Conservation (phyloP, 2,888 invertebrate genomes). For the Heliconius cydno region DNA sequence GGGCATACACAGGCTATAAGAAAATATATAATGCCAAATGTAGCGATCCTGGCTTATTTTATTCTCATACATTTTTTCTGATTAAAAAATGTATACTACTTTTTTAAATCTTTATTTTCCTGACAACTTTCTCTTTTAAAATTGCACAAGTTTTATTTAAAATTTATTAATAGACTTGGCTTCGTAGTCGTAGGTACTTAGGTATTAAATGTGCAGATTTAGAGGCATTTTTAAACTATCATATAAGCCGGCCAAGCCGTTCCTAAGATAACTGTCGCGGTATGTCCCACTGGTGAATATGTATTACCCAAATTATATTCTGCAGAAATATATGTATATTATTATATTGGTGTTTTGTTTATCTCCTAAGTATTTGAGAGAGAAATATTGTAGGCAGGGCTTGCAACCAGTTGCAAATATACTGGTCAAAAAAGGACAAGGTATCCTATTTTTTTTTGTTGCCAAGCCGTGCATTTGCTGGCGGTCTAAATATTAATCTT, state of each 20-base stretch:
- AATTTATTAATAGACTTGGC: not conserved
- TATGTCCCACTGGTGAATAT: slow-evolving; percentile 25
- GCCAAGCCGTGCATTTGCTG: too few relatives aligned
- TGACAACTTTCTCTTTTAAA: not conserved
- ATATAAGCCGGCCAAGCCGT: slow-evolving; percentile 11
- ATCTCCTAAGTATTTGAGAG: not conserved
- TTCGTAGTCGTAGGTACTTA: slow-evolving; percentile 3
- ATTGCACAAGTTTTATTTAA: slow-evolving; percentile 1
- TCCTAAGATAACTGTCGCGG: slow-evolving; percentile 14
- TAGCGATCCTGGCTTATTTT: not conserved
- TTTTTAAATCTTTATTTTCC: not conserved
- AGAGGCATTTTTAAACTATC: not conserved
- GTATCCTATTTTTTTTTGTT: too few relatives aligned
- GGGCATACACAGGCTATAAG: slow-evolving; percentile 1
- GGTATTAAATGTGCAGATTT: slow-evolving; percentile 8
- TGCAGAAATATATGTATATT: slow-evolving; percentile 23
- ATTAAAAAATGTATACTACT: not conserved
- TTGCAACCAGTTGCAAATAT: too few relatives aligned
- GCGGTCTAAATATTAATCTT: too few relatives aligned
- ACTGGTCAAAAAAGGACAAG: too few relatives aligned
- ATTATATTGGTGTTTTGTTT: slow-evolving; percentile 5
- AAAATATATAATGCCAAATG: not conserved
- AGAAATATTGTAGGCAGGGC: too few relatives aligned
- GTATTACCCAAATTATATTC: slow-evolving; percentile 24
- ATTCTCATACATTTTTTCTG: not conserved